These are phyloP conservation scores for Stenodera caucasica DNA, from an alignment of 2,888 invertebrate species.

Conservation along the genomic window DNA sequence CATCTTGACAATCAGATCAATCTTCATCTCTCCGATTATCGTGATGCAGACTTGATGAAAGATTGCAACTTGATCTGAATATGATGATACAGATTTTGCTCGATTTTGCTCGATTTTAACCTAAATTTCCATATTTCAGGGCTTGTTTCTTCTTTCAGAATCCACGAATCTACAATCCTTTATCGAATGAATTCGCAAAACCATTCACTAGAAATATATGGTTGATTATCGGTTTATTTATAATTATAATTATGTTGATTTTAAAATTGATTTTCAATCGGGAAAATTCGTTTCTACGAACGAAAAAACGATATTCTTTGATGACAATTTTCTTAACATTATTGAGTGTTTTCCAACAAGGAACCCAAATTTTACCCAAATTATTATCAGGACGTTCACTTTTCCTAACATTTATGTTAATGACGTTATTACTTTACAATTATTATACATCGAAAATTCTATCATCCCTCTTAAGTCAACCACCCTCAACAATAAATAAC, in stretches of 20 bases:
- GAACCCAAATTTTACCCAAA: neutral
- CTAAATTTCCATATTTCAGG: neutral
- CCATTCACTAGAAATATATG: neutral
- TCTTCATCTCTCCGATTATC: too few species aligned
- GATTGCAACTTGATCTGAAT: too few species aligned
- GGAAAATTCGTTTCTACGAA: neutral
- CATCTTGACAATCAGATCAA: too few species aligned
- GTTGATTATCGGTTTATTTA: neutral
- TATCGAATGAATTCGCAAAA: neutral
- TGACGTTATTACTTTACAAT: neutral
- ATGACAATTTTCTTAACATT: neutral
- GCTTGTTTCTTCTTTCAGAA: neutral
- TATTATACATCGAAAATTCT: neutral
- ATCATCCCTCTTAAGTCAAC: neutral
- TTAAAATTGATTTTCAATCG: neutral
- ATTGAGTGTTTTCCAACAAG: neutral
- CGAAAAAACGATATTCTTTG: neutral
- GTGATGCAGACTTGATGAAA: too few species aligned
- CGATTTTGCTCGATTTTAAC: too few species aligned
- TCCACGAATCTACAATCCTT: neutral
- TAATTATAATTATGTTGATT: neutral
- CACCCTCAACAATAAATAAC: neutral
- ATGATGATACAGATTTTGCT: neutral
- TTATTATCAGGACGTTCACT: neutral
- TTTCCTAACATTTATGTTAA: neutral